phyloP scores from a whole-genome alignment of 1,140 invertebrate genomes.

The Drosophila orosa region DNA sequence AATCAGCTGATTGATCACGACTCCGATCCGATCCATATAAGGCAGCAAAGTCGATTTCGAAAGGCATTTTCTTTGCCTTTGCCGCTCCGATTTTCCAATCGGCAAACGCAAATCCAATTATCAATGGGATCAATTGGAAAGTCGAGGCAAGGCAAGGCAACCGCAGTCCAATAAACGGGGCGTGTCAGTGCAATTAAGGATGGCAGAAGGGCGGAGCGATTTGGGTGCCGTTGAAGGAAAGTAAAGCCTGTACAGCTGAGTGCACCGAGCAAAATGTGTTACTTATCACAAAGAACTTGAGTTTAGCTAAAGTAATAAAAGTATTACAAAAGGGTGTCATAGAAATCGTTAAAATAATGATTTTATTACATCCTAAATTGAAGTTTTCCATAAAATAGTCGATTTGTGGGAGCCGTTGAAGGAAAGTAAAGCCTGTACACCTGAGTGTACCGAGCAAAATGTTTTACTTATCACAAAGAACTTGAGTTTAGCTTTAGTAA shows the following conservation, averaged over 20 bases:
- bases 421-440: slow-evolving; percentile 25
- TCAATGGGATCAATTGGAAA: slow-evolving; percentile 76
- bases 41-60: slow-evolving; percentile 33
- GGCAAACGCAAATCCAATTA: slow-evolving; percentile 67
- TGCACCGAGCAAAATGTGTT: slow-evolving; percentile 3
- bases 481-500: background rate
- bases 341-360: background rate
- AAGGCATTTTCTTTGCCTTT: slow-evolving; percentile 38
- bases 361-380: background rate
- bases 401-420: slow-evolving; percentile 25
- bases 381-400: background rate
- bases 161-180: slow-evolving; percentile 67
- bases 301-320: background rate
- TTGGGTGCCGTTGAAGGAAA: slow-evolving; percentile 29
- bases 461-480: background rate
- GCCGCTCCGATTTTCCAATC: slow-evolving; percentile 36
- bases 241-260: slow-evolving; percentile 17
- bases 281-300: background rate
- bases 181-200: slow-evolving; percentile 60
- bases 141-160: slow-evolving; percentile 37
- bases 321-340: background rate
- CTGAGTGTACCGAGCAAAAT: slow-evolving; percentile 10
- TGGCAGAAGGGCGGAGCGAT: slow-evolving; percentile 39
- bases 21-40: slow-evolving; percentile 30
- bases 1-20: slow-evolving; percentile 64